Evolutionary conservation across 2,888 invertebrate species (phyloP), one percentile per base, ranked within the genome.

Genomic region (Tiliacea aurago): DNA sequence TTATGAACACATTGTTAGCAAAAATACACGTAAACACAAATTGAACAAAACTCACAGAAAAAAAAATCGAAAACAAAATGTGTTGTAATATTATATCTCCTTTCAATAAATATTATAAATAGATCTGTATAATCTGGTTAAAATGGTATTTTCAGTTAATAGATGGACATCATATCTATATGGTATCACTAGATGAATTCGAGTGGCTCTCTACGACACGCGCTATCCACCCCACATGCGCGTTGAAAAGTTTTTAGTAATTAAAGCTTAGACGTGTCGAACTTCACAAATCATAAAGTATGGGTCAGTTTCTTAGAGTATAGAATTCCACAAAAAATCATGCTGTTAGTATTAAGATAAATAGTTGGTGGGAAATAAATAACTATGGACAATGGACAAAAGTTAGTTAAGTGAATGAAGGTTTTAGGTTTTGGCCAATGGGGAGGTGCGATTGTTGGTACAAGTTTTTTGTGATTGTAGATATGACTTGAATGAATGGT

Each of bases 61-160:
- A 79, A 78, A 70, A 67, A 68, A 80, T 84, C 70, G 0, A 33
- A 77, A 82, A 63, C 58, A 23, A 73, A 64, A 63, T 64, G 55
- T 67, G 23, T 63, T 55, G 33, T 72, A 80, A 78, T 65, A 77
- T 53, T 64, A 77, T 53, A 68, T 59, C 68, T 68, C 58, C 61
- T 56, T 81, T 76, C 20, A 49, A 76, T 77, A 73, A 69, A 76
- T 83, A 79, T 74, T 78, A 89, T 87, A 85, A 84, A 89, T 87
- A 93, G 94, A 94, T 94, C 94, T 93, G 94, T 93, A 93, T 93
- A 93, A 83, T 89, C 85, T 87, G 82, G 84, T 80, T 81, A 82
- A 77, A 69, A 78, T 66, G 78, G 68, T 76, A 58, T 70, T 78
- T 78, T 81, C 65, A 73, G 73, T 86, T 86, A 76, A 70, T 83